Evolutionary conservation across 2,797 vertebrate genomes (phyloP).

Genomic region (Micropoecilia bifurca): DNA sequence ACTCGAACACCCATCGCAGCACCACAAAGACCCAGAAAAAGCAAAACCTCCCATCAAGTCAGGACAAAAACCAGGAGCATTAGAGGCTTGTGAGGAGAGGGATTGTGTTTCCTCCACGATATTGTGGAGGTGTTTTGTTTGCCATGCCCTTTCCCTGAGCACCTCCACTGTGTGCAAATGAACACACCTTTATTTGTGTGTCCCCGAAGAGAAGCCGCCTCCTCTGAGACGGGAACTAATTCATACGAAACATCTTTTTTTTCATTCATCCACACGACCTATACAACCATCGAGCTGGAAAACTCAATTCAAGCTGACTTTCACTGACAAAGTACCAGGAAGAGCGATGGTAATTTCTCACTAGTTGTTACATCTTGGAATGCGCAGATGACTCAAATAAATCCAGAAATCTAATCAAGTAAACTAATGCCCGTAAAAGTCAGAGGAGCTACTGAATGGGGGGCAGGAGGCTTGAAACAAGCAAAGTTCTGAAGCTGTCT

Average conservation of each 20-base stretch:
- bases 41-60: not conserved
- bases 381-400: not conserved
- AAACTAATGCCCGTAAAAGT: not conserved
- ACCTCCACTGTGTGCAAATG: not conserved
- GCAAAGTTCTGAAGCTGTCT: slow-evolving; percentile 22
- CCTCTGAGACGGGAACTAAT: slow-evolving; percentile 4
- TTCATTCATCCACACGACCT: slow-evolving; percentile 3
- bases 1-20: slow-evolving; percentile 3
- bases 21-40: slow-evolving; percentile 1
- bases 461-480: slow-evolving; percentile 1
- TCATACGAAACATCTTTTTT: not conserved
- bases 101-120: slow-evolving; percentile 4
- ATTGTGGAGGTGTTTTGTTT: slow-evolving; percentile 1
- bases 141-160: not conserved
- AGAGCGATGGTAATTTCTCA: not conserved
- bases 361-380: not conserved
- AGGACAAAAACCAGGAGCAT: not conserved
- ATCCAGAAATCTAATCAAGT: not conserved
- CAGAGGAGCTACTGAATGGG: not conserved
- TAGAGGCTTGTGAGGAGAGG: not conserved
- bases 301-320: not conserved
- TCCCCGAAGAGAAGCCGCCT: not conserved
- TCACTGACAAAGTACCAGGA: not conserved
- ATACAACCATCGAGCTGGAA: not conserved
- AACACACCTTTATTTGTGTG: slow-evolving; percentile 7